A percentile compares a stretch with the other conserved stretches of the same genome.
These are phyloP conservation scores for Bilobella aurantiaca DNA, from an alignment of 1,140 invertebrate species.

Conservation along the genomic window DNA sequence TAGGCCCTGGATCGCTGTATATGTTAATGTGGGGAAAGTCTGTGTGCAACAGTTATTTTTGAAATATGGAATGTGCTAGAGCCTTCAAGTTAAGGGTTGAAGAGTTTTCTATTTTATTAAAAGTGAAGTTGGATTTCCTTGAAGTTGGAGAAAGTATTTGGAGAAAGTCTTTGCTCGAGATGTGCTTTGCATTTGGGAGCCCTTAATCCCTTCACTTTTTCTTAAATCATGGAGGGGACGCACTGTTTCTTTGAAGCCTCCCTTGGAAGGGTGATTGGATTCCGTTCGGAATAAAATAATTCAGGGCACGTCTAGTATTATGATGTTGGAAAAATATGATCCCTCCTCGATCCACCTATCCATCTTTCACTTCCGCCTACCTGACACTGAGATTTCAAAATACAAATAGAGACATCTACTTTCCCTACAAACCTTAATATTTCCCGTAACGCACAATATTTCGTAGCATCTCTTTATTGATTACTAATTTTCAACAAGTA, in stretches of 20 bases:
- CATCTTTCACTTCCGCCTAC: not conserved
- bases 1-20: not conserved
- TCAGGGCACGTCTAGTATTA: conserved; percentile 1
- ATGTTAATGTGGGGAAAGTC: not conserved
- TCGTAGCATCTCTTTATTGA: not conserved
- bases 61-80: not conserved
- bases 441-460: not conserved
- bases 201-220: not conserved
- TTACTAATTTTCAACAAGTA: no score
- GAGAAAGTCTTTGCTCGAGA: not conserved
- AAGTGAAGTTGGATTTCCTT: not conserved
- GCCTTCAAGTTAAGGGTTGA: not conserved
- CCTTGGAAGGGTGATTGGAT: not conserved
- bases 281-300: not conserved
- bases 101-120: no score
- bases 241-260: not conserved
- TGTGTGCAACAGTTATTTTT: not conserved
- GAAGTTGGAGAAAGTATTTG: not conserved
- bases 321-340: not conserved
- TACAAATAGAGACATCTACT: not conserved
- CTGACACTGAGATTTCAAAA: not conserved
- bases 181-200: no score
- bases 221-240: not conserved
- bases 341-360: not conserved
- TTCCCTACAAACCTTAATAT: not conserved